Percentiles rank a stretch among this genome's conserved stretches.
Conservation (phyloP, 1,140 invertebrate genomes). For the Drosophila yakuba region DNA sequence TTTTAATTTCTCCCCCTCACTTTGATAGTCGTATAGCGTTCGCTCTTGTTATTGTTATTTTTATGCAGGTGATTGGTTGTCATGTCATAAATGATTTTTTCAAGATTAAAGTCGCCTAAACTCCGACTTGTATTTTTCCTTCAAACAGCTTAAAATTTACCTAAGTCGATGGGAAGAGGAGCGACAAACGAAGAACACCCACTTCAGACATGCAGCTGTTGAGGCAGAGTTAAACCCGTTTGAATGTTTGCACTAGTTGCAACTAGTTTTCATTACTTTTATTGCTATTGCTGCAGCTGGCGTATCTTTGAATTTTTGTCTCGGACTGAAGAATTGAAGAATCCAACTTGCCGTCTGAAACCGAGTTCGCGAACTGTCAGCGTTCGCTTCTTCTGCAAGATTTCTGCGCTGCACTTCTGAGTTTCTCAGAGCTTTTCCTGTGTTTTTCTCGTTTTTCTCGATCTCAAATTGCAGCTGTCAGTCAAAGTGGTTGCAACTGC, state of each 20-base stretch:
- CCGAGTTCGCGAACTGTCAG: constrained; percentile 78
- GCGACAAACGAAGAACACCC: constrained; percentile 32
- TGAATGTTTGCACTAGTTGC: constrained; percentile 72
- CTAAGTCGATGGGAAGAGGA: constrained; percentile 16
- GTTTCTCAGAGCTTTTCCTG: constrained; percentile 14
- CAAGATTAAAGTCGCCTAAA: neutral
- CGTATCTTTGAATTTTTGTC: constrained; percentile 66
- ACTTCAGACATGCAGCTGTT: constrained; percentile 27
- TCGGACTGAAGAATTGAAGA: constrained; percentile 68
- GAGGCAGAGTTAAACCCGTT: constrained; percentile 41
- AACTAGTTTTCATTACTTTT: constrained; percentile 75
- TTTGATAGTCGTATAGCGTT: no score
- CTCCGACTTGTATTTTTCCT: constrained; percentile 25
- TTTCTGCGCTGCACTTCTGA: constrained; percentile 19
- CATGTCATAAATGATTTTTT: no score
- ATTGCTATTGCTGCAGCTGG: constrained; percentile 59
- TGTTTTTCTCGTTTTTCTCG: constrained; percentile 41
- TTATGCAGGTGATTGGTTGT: no score
- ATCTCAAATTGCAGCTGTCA: constrained; percentile 82
- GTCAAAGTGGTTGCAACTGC: constrained; percentile 67
- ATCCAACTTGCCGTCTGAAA: constrained; percentile 43
- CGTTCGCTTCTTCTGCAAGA: constrained; percentile 40
- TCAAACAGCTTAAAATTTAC: constrained; percentile 20
- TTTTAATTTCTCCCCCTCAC: no score
- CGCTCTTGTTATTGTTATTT: no score